These are phyloP conservation scores for Aradus depressus DNA, from an alignment of 2,888 invertebrate genomes.

Conservation along the genomic window DNA sequence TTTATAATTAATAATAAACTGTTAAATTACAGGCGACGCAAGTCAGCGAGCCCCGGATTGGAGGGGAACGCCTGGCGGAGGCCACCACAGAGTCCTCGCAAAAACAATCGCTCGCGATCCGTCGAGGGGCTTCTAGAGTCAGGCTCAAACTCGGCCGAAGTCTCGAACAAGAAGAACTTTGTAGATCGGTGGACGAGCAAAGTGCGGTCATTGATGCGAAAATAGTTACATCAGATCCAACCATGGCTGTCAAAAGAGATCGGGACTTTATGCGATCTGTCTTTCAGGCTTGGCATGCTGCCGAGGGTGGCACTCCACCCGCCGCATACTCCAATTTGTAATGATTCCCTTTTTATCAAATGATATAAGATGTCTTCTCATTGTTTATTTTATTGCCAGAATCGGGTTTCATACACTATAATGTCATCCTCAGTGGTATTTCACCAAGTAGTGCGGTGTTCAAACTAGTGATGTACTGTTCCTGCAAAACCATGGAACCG, in stretches of 20 bases:
- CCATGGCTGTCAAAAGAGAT: not conserved
- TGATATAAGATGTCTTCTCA: no score
- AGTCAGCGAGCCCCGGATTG: constrained; percentile 55
- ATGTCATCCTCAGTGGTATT: no score
- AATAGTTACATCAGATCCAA: constrained; percentile 13
- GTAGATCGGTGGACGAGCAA: constrained; percentile 77
- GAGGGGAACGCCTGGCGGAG: constrained; percentile 43
- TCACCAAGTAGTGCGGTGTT: no score
- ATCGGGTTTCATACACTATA: no score
- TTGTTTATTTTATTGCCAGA: no score
- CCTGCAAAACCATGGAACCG: no score
- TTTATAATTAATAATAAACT: not conserved
- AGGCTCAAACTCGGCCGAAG: constrained; percentile 19
- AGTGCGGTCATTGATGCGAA: constrained; percentile 59
- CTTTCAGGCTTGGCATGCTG: constrained; percentile 24
- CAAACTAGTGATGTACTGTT: no score
- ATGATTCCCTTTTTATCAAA: no score
- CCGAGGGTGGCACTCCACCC: constrained; percentile 2
- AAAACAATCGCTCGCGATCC: constrained; percentile 43
- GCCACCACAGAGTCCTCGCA: constrained; percentile 35
- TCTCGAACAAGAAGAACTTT: constrained; percentile 51
- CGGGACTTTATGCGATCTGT: constrained; percentile 21
- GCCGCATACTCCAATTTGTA: not conserved
- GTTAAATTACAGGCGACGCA: constrained; percentile 46
- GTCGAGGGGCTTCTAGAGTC: constrained; percentile 49